Base-by-base conservation (phyloP, 2,113 vertebrate genomes). In the Acanthisitta chloris region DNA sequence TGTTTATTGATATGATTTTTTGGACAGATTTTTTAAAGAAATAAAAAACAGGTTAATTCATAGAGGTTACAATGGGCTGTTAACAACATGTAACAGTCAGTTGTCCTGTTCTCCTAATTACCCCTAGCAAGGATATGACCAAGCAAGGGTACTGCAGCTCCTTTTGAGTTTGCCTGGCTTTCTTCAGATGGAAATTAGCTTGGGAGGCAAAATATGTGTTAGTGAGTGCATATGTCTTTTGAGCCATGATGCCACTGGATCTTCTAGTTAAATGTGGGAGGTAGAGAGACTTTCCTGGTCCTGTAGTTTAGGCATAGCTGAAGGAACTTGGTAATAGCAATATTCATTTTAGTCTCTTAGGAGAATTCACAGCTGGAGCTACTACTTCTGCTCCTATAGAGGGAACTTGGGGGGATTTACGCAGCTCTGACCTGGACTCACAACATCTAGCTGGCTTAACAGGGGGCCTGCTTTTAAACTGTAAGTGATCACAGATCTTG, bases 161-260 rank as follows among this genome's bases (percentile, higher is more conserved):
- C 42, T 78, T 79, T 40, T 45, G 29, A 52, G 3, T 28, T 79
- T 69, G 16, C 17, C 19, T 42, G 42, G 7, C 36, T 74, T 66
- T 70, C 19, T 77, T 78, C 74, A 48, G 31, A 21, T 62, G n/a
- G 16, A 74, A 79, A 36, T 49, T 38, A 73, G 2, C 2, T 6
- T 59, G 26, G 4, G 17, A 51, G 58, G 15, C 1, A 4, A 65
- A 10, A 17, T 33, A 12, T 23, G 10, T 9, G 5, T 28, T 33
- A 61, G 12, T 15, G 10, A 0, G 0, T 17, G 10, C 5, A 6
- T 33, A 15, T 2, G 2, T 65, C 21, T 62, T 54, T 70, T 17
- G 14, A 71, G 6, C 8, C 42, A n/a, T 24, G 31, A 31, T 81
- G 6, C 18, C 25, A 20, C 14, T 71, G 21, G n/a, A 76, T 80